A percentile compares a stretch with the other conserved stretches of the same genome.
These are phyloP conservation scores for Eupeodes corollae DNA, from an alignment of 1,140 invertebrate species.

Conservation along the genomic window DNA sequence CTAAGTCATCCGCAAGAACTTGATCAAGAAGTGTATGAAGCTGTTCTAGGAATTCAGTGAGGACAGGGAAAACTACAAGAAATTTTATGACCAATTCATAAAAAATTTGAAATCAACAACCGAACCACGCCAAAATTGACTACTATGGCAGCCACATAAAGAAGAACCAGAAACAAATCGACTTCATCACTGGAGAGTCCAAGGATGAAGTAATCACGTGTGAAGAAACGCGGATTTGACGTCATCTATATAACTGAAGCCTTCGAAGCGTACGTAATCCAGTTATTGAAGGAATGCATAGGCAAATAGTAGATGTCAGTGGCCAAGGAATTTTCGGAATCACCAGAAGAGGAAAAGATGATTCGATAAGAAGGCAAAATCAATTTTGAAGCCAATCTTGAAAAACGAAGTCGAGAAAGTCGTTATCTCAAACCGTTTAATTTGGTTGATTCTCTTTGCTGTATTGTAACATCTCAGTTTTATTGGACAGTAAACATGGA, in stretches of 20 bases:
- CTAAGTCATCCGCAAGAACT: constrained; percentile 95
- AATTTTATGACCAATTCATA: constrained; percentile 96
- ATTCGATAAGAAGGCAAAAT: constrained; percentile 90
- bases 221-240: constrained; percentile 95
- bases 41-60: constrained; percentile 91
- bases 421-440: constrained; percentile 80
- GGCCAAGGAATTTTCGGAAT: constrained; percentile 93
- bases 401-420: constrained; percentile 98
- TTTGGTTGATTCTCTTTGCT: constrained; percentile 95
- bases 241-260: constrained; percentile 98
- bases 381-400: constrained; percentile 94
- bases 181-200: constrained; percentile 96
- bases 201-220: constrained; percentile 85
- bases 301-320: constrained; percentile 93
- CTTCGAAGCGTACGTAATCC: constrained; percentile 97
- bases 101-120: constrained; percentile 96
- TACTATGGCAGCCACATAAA: constrained; percentile 98
- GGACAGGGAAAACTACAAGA: constrained; percentile 96
- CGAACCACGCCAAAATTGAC: constrained; percentile 84
- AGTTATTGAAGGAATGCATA: constrained; percentile 96
- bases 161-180: constrained; percentile 94
- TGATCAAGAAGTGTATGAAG: constrained; percentile 97
- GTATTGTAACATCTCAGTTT: constrained; percentile 98
- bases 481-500: constrained; percentile 99
- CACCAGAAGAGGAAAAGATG: constrained; percentile 96